Evolutionary conservation across 2,797 vertebrate genomes (phyloP), one percentile per base, ranked within the genome.

Genomic region (Danio kyathit): DNA sequence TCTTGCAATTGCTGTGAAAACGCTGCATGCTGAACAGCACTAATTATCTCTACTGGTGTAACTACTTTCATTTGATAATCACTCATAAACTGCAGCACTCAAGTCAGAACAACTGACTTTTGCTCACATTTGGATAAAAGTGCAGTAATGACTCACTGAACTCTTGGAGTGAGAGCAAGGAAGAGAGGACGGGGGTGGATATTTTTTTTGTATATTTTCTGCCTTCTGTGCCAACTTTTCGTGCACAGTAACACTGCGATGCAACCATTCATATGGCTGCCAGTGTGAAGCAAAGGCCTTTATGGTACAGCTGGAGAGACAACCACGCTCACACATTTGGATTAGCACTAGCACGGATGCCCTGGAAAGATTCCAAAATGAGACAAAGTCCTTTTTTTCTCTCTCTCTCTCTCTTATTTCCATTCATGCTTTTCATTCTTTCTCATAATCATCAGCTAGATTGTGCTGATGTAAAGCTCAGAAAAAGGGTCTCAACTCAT

Each of bases 101-200:
- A 40, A 79, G 56, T 73, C 49, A 56, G 49, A 63, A 63, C 48
- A 60, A 54, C 48, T 12, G 7, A 54, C 64, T 65, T 73, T 72
- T 80, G 61, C 44, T 75, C 73, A 49, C 44, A 75, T 75, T 63
- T 63, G 46, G 59, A 40, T 76, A 51, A 52, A 75, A 76, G 38
- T 64, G 74, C 44, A 52, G 21, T 40, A 40, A 64, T 75, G n/a
- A 75, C 44, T 75, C 59, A 75, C 46, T 75, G 29, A 74, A 74
- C 43, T 46, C 54, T 46, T 7, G 17, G 21, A 74, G 72, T 40
- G 72, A 38, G 48, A 29, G 7, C 0, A 16, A 54, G 16, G 13
- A 59, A 57, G 41, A 29, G 19, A 7, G 29, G 11, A 63, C 51
- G 57, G 29, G 73, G 46, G 40, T 46, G 56, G 19, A 46, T 29